Conservation (phyloP, 2,797 vertebrate genomes). For the Myotis planiceps region DNA sequence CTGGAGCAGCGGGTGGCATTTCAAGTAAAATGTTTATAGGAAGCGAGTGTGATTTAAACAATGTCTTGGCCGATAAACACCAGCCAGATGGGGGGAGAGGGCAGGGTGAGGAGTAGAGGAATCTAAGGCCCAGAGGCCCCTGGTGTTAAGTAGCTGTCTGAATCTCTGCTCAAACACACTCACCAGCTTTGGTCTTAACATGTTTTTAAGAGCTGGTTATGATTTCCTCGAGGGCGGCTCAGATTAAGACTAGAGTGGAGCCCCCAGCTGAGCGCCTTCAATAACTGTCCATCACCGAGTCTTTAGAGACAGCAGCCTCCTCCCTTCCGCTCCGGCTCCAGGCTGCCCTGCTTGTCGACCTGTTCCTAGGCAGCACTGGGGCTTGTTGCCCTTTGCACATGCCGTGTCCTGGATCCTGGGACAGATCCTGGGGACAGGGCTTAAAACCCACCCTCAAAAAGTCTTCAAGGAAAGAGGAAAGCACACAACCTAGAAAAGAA, state of each 20-base stretch:
- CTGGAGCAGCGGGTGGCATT: conserved; percentile 73
- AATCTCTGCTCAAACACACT: conserved; percentile 78
- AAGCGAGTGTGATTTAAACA: conserved; percentile 83
- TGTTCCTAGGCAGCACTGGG: neutral
- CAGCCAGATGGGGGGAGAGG: conserved; percentile 50
- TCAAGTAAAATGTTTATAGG: conserved; percentile 81
- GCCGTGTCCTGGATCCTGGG: neutral
- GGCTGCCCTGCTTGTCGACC: neutral
- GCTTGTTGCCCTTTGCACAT: neutral
- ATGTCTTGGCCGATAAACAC: conserved; percentile 73
- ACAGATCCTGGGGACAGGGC: neutral
- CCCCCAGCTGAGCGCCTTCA: conserved; percentile 79
- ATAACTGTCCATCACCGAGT: conserved; percentile 77
- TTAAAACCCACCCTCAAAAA: neutral
- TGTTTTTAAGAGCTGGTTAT: conserved; percentile 82
- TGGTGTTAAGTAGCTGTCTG: conserved; percentile 83
- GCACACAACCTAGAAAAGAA: neutral
- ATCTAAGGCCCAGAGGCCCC: conserved; percentile 74
- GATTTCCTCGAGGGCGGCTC: conserved; percentile 83
- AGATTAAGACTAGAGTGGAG: conserved; percentile 72
- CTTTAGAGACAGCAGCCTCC: conserved; percentile 41
- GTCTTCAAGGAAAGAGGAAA: neutral
- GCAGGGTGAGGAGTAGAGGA: conserved; percentile 35
- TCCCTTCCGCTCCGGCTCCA: neutral
- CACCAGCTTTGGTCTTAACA: conserved; percentile 82